Percentiles rank a stretch among this genome's conserved stretches.
phyloP scores from a whole-genome alignment of 23 tunicate species.

The Diplosoma virens region DNA sequence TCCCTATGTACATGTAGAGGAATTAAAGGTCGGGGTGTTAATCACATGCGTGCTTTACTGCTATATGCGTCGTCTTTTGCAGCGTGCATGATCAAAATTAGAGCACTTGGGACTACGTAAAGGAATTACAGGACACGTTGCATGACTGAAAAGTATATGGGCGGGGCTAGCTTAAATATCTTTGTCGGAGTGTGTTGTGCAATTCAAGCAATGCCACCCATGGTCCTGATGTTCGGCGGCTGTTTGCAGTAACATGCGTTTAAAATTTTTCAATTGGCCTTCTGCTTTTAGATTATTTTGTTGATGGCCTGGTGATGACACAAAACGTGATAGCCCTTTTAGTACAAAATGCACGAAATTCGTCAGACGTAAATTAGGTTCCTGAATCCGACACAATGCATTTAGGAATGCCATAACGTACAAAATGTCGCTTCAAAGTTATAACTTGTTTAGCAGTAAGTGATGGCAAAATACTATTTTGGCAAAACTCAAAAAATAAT shows the following conservation, averaged over 20 bases:
- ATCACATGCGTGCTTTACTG: too few relatives aligned
- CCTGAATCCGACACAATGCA: constrained; percentile 14
- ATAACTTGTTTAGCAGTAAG: constrained; percentile 10
- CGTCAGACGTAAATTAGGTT: constrained; percentile 9
- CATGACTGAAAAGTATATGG: constrained; percentile 6
- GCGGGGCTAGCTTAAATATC: constrained; percentile 6
- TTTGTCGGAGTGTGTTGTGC: constrained; percentile 32
- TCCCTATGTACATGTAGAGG: too few relatives aligned
- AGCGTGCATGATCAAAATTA: not conserved
- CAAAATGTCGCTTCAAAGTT: constrained; percentile 20
- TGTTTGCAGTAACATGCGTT: not conserved
- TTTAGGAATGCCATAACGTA: constrained; percentile 28
- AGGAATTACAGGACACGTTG: too few relatives aligned
- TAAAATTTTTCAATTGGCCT: not conserved
- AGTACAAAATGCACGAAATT: not conserved
- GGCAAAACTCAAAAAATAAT: constrained; percentile 18
- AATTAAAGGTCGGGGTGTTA: too few relatives aligned
- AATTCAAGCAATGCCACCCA: constrained; percentile 21
- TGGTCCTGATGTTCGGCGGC: not conserved
- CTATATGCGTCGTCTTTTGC: too few relatives aligned
- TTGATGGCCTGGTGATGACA: constrained; percentile 21
- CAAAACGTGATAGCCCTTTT: not conserved
- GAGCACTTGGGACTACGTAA: not conserved
- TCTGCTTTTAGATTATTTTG: constrained; percentile 25
- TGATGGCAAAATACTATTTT: constrained; percentile 3